Percentiles rank a stretch among this genome's conserved stretches.
phyloP scores from a whole-genome alignment of 2,888 invertebrate genomes.

The Himalopsyche kuldschensis region DNA sequence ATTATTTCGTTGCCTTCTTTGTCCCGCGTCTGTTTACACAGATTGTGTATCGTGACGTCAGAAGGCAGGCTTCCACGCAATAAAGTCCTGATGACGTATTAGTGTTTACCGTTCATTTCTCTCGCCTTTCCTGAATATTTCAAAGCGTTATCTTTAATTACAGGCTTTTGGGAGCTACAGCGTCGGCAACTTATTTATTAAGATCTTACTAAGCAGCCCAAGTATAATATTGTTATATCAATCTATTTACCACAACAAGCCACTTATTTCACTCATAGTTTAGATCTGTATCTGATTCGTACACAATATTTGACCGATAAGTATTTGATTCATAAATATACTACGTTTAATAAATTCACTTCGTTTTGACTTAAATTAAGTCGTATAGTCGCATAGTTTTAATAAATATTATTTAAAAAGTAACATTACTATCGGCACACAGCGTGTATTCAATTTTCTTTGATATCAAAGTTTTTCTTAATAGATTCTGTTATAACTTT shows the following conservation, averaged over 20 bases:
- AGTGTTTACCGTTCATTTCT: conserved; percentile 22
- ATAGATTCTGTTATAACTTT: too few species aligned
- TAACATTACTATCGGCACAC: too few species aligned
- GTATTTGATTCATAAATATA: too few species aligned
- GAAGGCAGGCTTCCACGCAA: conserved; percentile 17
- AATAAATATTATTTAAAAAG: too few species aligned
- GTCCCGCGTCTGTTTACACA: neutral
- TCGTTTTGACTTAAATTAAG: too few species aligned
- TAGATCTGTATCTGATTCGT: too few species aligned
- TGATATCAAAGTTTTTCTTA: too few species aligned
- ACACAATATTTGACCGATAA: too few species aligned
- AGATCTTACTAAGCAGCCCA: neutral
- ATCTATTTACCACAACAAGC: neutral
- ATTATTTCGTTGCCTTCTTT: conserved; percentile 2
- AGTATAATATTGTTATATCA: neutral
- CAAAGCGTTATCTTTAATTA: conserved; percentile 24
- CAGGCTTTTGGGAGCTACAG: neutral
- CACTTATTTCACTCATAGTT: too few species aligned
- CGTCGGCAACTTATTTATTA: neutral
- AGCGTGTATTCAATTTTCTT: too few species aligned
- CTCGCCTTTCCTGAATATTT: neutral
- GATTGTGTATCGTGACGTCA: neutral
- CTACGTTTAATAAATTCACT: too few species aligned
- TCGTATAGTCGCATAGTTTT: too few species aligned
- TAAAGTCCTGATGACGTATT: conserved; percentile 29